phyloP scores from a whole-genome alignment of 2,113 vertebrate species.

The Nanorana parkeri region DNA sequence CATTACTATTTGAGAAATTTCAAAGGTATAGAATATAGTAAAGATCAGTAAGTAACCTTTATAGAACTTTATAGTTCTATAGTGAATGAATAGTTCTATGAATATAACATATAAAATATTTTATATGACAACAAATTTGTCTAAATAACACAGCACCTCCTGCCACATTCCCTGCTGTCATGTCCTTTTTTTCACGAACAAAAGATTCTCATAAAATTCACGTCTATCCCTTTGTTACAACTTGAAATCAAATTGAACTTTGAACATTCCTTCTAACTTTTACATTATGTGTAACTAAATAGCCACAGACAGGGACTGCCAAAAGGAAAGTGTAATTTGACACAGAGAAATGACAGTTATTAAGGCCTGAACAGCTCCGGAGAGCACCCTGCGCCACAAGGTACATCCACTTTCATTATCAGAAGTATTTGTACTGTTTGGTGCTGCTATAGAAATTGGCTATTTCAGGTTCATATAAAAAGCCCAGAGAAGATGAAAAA shows the following conservation, averaged over 20 bases:
- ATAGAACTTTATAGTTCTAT: no score
- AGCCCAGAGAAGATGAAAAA: slow-evolving; percentile 31
- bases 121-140: background rate
- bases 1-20: no score
- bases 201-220: slow-evolving; percentile 35
- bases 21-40: no score
- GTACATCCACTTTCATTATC: slow-evolving; percentile 49
- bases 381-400: slow-evolving; percentile 45
- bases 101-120: background rate
- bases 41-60: no score
- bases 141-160: background rate
- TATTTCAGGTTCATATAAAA: slow-evolving; percentile 42
- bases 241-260: slow-evolving; percentile 56
- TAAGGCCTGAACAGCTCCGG: slow-evolving; percentile 35
- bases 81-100: no score
- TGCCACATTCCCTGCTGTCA: background rate
- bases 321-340: slow-evolving; percentile 57
- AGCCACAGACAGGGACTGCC: slow-evolving; percentile 50
- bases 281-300: slow-evolving; percentile 51
- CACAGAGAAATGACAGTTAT: slow-evolving; percentile 56
- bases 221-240: slow-evolving; percentile 18
- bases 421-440: slow-evolving; percentile 41
- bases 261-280: slow-evolving; percentile 53
- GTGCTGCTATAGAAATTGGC: slow-evolving; percentile 37
- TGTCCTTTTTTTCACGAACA: slow-evolving; percentile 9